Evolutionary conservation across 1,140 invertebrate species (phyloP).

Genomic region (Macrostomum lignano): DNA sequence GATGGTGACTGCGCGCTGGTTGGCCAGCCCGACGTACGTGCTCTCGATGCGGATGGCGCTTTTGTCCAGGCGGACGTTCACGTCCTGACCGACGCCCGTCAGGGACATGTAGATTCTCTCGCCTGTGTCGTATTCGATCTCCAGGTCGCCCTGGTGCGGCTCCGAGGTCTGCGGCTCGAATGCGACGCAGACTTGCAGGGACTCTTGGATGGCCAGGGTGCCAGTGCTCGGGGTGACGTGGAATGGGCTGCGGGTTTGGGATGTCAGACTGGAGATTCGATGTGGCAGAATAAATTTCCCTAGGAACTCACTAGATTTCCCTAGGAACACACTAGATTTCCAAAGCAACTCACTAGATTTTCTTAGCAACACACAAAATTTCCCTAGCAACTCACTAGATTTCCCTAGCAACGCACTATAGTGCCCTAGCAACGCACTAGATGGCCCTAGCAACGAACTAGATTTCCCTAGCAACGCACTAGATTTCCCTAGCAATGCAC

Average conservation of each 20-base stretch:
- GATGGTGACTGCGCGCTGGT: constrained; percentile 21
- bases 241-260: constrained; percentile 20
- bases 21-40: constrained; percentile 26
- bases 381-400: too few species aligned
- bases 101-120: constrained; percentile 19
- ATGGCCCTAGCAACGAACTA: too few species aligned
- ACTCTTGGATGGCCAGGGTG: constrained; percentile 19
- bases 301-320: too few species aligned
- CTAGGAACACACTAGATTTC: too few species aligned
- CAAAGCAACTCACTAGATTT: too few species aligned
- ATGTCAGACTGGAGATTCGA: constrained; percentile 5
- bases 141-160: constrained; percentile 16
- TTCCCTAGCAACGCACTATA: too few species aligned
- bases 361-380: too few species aligned
- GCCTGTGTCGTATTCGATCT: constrained; percentile 21
- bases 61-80: constrained; percentile 23
- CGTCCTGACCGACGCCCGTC: constrained; percentile 22
- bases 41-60: constrained; percentile 24
- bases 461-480: too few species aligned
- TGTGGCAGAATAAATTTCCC: neutral
- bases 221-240: constrained; percentile 20
- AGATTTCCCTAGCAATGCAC: too few species aligned
- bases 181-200: constrained; percentile 23
- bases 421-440: too few species aligned
- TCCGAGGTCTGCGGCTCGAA: constrained; percentile 20